These are phyloP conservation scores for Plemyria rubiginata DNA, from an alignment of 2,888 invertebrate species.

Conservation along the genomic window DNA sequence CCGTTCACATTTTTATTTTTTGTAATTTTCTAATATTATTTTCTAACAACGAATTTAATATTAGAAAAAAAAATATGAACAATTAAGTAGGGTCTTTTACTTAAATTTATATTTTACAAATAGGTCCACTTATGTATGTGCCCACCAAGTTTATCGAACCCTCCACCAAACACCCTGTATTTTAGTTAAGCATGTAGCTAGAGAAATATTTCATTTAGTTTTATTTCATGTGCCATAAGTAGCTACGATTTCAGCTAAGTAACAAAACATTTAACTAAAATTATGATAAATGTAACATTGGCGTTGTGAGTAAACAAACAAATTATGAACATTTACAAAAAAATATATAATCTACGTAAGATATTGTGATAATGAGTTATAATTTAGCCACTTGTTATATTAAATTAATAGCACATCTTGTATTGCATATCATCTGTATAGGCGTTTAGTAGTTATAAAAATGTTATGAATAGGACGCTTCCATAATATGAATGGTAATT, in stretches of 20 bases:
- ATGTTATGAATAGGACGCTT: constrained; percentile 54
- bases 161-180: too few species aligned
- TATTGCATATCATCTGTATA: constrained; percentile 81
- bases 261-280: constrained; percentile 25
- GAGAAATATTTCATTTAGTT: constrained; percentile 50
- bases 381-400: constrained; percentile 79
- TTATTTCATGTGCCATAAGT: constrained; percentile 78
- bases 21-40: too few species aligned
- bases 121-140: too few species aligned
- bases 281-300: constrained; percentile 64
- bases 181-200: constrained; percentile 32
- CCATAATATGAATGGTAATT: constrained; percentile 56
- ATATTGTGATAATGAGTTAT: constrained; percentile 80
- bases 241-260: constrained; percentile 57
- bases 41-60: too few species aligned
- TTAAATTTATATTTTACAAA: too few species aligned
- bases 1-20: too few species aligned
- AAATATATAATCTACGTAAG: constrained; percentile 80
- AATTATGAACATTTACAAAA: constrained; percentile 70
- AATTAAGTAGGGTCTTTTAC: too few species aligned
- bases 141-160: too few species aligned
- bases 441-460: constrained; percentile 60
- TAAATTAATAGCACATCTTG: constrained; percentile 76
- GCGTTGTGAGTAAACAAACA: constrained; percentile 81
- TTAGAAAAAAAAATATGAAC: too few species aligned